Percentiles rank a stretch among this genome's conserved stretches.
These are phyloP conservation scores for Tetragnatha montana DNA, from an alignment of 2,888 invertebrate species.

Conservation along the genomic window DNA sequence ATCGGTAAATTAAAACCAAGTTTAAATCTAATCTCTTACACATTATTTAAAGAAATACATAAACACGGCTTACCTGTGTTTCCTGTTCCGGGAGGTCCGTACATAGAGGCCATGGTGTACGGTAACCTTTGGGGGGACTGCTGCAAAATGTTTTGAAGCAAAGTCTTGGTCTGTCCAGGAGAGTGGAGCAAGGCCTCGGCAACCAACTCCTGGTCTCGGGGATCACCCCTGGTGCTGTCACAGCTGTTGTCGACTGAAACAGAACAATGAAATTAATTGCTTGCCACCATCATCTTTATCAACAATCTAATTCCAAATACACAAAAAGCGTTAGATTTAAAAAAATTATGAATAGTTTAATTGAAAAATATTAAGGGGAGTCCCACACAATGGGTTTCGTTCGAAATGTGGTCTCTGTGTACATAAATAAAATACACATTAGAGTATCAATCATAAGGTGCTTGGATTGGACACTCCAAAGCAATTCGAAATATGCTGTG, in stretches of 20 bases:
- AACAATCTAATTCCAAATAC: not conserved
- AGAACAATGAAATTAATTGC: not conserved
- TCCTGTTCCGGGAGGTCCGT: constrained; percentile 35
- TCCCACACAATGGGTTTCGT: too few species aligned
- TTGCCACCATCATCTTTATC: not conserved
- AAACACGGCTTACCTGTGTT: constrained; percentile 20
- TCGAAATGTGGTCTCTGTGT: too few species aligned
- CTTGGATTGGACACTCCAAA: too few species aligned
- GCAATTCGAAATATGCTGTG: too few species aligned
- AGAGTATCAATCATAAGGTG: too few species aligned
- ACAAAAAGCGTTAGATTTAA: not conserved
- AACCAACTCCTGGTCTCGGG: constrained; percentile 56
- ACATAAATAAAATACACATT: too few species aligned
- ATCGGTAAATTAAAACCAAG: too few species aligned
- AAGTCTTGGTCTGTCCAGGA: constrained; percentile 69
- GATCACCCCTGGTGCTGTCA: constrained; percentile 62
- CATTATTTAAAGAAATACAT: too few species aligned
- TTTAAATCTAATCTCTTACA: too few species aligned
- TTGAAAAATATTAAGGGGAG: too few species aligned
- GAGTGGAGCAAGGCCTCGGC: constrained; percentile 47
- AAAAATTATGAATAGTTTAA: too few species aligned
- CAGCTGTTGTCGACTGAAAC: constrained; percentile 66
- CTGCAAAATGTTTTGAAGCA: constrained; percentile 73
- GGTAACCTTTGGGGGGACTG: constrained; percentile 74
- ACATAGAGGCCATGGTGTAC: constrained; percentile 56